Evolutionary conservation across 1,140 invertebrate species (phyloP).

Genomic region (Artemia franciscana): DNA sequence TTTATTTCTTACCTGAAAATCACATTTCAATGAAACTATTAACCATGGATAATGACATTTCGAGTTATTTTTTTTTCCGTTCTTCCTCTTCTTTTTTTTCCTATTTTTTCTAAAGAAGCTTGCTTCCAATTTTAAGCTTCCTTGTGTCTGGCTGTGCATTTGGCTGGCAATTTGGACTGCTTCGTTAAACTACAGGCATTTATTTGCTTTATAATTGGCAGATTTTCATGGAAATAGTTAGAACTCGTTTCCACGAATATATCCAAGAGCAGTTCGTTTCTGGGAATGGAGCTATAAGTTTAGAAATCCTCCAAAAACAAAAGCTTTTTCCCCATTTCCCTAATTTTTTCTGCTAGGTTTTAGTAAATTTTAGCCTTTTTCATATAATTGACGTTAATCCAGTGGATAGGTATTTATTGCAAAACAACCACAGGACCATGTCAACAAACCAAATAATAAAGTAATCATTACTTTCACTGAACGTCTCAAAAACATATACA

Average conservation of each 20-base stretch:
- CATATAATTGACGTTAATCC: not conserved
- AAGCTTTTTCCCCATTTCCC: not conserved
- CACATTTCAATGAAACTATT: too few species aligned
- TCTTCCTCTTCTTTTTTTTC: not conserved
- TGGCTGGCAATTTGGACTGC: too few species aligned
- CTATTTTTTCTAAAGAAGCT: not conserved
- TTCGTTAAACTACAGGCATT: too few species aligned
- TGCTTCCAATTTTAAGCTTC: constrained; percentile 5
- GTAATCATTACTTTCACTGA: not conserved
- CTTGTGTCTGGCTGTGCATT: too few species aligned
- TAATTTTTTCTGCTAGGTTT: not conserved
- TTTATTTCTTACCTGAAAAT: too few species aligned
- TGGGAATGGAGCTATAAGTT: too few species aligned
- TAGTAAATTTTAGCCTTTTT: not conserved
- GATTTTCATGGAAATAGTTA: not conserved
- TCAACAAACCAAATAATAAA: not conserved
- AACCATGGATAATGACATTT: not conserved
- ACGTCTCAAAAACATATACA: not conserved
- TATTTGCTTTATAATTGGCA: not conserved
- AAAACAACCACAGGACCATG: not conserved
- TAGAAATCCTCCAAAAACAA: not conserved
- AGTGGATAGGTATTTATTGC: not conserved
- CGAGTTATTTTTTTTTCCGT: not conserved
- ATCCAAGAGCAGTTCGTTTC: too few species aligned
- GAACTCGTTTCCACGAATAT: not conserved